Conservation (phyloP, 2,797 vertebrate species). For the Danio aesculapii region DNA sequence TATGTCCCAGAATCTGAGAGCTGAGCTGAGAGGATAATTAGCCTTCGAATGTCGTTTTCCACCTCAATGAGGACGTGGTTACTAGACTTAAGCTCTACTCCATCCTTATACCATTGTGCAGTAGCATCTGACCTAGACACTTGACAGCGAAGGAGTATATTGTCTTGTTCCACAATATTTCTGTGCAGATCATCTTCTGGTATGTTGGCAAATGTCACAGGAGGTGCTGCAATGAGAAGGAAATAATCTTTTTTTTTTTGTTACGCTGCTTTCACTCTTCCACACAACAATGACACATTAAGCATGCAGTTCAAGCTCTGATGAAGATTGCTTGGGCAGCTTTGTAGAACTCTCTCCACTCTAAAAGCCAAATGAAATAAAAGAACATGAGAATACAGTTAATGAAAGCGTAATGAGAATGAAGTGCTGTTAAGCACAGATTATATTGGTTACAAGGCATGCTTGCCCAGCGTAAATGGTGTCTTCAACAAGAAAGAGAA, state of each 20-base stretch:
- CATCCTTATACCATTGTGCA: slow-evolving; percentile 87
- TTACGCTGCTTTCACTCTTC: slow-evolving; percentile 1
- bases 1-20: slow-evolving; percentile 81
- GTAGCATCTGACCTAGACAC: slow-evolving; percentile 77
- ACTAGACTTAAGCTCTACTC: slow-evolving; percentile 75
- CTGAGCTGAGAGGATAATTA: slow-evolving; percentile 76
- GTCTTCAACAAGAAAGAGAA: slow-evolving; percentile 58
- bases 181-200: slow-evolving; percentile 80
- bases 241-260: slow-evolving; percentile 35
- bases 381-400: slow-evolving; percentile 49
- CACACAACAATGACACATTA: slow-evolving; percentile 40
- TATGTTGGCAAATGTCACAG: slow-evolving; percentile 77
- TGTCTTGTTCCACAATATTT: slow-evolving; percentile 79
- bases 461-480: slow-evolving; percentile 56
- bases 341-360: slow-evolving; percentile 61
- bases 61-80: slow-evolving; percentile 71
- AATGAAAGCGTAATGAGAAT: slow-evolving; percentile 67
- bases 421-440: slow-evolving; percentile 56
- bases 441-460: slow-evolving; percentile 62
- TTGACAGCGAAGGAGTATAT: slow-evolving; percentile 82
- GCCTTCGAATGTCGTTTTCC: slow-evolving; percentile 72
- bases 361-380: slow-evolving; percentile 64
- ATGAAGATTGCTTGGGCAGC: slow-evolving; percentile 58
- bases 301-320: slow-evolving; percentile 74
- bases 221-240: slow-evolving; percentile 71